Conservation (phyloP, 2,797 vertebrate species). For the Loriculus beryllinus region DNA sequence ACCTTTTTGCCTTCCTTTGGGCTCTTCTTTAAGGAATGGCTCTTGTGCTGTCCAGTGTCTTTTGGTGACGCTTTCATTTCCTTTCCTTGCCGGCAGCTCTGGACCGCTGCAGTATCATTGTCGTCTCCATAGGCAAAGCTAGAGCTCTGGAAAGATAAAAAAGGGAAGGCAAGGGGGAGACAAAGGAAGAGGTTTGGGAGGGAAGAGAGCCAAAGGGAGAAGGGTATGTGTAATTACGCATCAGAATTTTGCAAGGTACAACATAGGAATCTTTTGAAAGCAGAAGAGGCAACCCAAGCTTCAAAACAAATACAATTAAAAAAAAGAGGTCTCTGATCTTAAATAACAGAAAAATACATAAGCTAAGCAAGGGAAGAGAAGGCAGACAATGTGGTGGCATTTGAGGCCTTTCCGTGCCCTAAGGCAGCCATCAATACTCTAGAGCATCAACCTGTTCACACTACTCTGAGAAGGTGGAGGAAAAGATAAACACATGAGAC, state of each 20-base stretch:
- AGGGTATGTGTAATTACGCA: not conserved
- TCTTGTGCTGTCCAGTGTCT: slow-evolving; percentile 71
- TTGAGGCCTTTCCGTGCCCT: not conserved
- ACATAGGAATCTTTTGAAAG: not conserved
- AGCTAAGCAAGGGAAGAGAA: not conserved
- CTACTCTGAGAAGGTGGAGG: not conserved
- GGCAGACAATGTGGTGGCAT: not conserved
- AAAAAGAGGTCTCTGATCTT: not conserved
- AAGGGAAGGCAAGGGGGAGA: not conserved
- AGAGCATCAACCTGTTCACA: not conserved
- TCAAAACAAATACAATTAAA: not conserved
- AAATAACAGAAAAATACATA: not conserved
- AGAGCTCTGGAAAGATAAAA: slow-evolving; percentile 75
- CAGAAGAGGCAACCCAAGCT: not conserved
- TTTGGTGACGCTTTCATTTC: slow-evolving; percentile 78
- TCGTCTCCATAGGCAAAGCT: slow-evolving; percentile 71
- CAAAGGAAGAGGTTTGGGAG: not conserved
- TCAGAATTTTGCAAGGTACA: not conserved
- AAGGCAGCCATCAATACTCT: not conserved
- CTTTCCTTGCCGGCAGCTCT: slow-evolving; percentile 75
- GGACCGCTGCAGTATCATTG: slow-evolving; percentile 72
- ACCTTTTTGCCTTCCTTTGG: slow-evolving; percentile 68
- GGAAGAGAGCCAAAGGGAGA: not conserved
- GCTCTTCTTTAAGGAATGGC: slow-evolving; percentile 72
- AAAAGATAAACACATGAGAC: not conserved